Evolutionary conservation across 2,797 vertebrate species (phyloP).

Genomic region (Cercopithecus petaurista): DNA sequence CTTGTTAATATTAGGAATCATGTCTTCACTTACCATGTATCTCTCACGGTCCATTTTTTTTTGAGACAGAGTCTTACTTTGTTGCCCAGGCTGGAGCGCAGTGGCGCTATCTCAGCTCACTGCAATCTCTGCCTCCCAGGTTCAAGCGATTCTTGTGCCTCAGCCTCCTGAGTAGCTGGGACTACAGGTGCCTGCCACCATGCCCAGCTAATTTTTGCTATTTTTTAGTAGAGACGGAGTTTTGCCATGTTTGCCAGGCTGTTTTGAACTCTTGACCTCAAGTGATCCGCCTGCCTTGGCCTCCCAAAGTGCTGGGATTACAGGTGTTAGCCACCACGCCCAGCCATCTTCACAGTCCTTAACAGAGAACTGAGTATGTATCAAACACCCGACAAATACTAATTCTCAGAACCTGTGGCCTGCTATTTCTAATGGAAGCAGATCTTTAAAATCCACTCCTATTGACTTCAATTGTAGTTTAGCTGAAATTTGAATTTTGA

Average conservation of each 20-base stretch:
- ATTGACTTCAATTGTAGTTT: background rate
- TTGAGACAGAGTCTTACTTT: background rate
- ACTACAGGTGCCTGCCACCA: background rate
- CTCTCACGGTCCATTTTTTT: background rate
- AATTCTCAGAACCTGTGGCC: background rate
- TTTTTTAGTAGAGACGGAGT: background rate
- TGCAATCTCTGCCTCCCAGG: background rate
- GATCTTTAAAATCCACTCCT: slow-evolving; percentile 12
- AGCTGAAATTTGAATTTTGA: slow-evolving; percentile 45
- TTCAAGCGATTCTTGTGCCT: background rate
- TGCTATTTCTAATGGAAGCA: background rate
- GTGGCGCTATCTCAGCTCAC: background rate
- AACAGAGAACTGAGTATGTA: background rate
- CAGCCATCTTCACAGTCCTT: background rate
- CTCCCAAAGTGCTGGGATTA: background rate
- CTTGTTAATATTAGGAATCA: background rate
- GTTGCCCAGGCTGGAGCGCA: background rate
- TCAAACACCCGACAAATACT: background rate
- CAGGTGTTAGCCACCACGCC: background rate
- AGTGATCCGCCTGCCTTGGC: background rate
- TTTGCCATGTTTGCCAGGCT: background rate
- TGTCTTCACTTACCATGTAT: background rate
- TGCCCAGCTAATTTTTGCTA: background rate
- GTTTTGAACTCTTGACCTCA: background rate
- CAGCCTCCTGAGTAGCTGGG: background rate